phyloP scores from a whole-genome alignment of 1,140 invertebrate genomes.

The Euglossa dilemma region DNA sequence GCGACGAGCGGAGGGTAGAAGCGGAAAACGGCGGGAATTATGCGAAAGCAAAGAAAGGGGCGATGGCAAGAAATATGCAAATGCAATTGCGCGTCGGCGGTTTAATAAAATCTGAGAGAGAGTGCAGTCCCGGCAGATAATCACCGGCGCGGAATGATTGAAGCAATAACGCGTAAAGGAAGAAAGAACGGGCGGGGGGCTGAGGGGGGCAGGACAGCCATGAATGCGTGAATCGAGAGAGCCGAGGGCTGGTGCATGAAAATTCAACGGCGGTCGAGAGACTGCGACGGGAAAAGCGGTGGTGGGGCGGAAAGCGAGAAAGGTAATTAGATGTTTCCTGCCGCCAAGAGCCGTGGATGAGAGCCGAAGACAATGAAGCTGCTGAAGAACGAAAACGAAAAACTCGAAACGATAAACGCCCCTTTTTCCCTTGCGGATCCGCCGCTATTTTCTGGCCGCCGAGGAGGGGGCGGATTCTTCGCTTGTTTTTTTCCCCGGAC shows the following conservation, averaged over 20 bases:
- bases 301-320: slow-evolving; percentile 4
- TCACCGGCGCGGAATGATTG: slow-evolving; percentile 34
- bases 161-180: slow-evolving; percentile 43
- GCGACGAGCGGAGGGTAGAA: background rate
- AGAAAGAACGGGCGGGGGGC: background rate
- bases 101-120: slow-evolving; percentile 45
- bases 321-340: slow-evolving; percentile 38
- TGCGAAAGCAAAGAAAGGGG: slow-evolving; percentile 12
- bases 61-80: slow-evolving; percentile 41
- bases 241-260: background rate
- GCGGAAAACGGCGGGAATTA: slow-evolving; percentile 24
- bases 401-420: background rate
- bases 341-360: background rate
- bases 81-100: slow-evolving; percentile 43
- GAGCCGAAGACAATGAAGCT: slow-evolving; percentile 7
- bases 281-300: no score
- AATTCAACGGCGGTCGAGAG: slow-evolving; percentile 3
- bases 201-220: background rate
- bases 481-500: background rate
- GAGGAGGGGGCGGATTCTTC: background rate
- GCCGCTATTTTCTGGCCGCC: background rate
- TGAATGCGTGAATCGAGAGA: slow-evolving; percentile 32
- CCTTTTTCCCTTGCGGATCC: no score
- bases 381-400: background rate
- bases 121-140: slow-evolving; percentile 3